phyloP scores from a whole-genome alignment of 1,140 invertebrate genomes.

The Liolophura sinensis region DNA sequence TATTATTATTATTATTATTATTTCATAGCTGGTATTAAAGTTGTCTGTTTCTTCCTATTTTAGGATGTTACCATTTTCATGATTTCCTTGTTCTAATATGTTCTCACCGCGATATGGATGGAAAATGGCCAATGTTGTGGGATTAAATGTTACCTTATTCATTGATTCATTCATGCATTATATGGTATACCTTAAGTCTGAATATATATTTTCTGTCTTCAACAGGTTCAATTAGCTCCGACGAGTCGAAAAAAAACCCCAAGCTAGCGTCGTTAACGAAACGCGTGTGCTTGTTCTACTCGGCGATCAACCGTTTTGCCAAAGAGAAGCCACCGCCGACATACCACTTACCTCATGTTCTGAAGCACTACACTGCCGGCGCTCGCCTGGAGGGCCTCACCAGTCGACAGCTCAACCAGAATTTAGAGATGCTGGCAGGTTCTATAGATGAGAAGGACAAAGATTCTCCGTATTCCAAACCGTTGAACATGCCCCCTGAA shows the following conservation, averaged over 20 bases:
- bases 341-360: conserved; percentile 28
- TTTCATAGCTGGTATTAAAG: background rate
- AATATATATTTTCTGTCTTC: background rate
- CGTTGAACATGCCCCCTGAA: conserved; percentile 10
- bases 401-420: conserved; percentile 25
- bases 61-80: no score
- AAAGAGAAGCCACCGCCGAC: conserved; percentile 10
- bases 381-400: conserved; percentile 33
- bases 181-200: no score
- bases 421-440: conserved; percentile 32
- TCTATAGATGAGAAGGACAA: conserved; percentile 8
- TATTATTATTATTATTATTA: no score
- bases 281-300: conserved; percentile 33
- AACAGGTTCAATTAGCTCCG: background rate
- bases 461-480: conserved; percentile 39
- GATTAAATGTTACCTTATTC: no score
- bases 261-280: conserved; percentile 3
- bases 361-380: conserved; percentile 38
- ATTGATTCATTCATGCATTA: no score
- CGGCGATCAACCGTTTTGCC: conserved; percentile 31
- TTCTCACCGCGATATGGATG: no score
- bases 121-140: no score
- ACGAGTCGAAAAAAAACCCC: background rate
- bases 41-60: background rate
- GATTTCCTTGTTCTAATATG: no score